These are phyloP conservation scores for Frankliniella fusca DNA, from an alignment of 2,888 invertebrate genomes.

Conservation along the genomic window DNA sequence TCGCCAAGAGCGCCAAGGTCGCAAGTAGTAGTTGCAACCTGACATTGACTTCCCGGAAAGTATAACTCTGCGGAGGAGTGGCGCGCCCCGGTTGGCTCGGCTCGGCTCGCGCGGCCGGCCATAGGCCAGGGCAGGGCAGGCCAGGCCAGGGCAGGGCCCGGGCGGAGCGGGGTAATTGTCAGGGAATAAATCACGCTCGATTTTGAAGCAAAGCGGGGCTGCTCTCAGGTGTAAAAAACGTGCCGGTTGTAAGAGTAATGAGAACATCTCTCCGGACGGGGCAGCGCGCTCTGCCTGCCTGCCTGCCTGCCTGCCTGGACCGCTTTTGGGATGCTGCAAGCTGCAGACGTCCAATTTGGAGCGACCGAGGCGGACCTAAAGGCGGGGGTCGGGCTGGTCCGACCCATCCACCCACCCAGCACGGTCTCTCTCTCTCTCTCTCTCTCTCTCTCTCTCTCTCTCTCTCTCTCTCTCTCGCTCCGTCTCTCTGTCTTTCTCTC, in stretches of 20 bases:
- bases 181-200: slow-evolving; percentile 17
- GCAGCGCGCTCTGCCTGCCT: too few species aligned
- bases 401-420: neutral
- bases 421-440: neutral
- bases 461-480: too few species aligned
- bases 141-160: neutral
- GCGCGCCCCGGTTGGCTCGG: too few species aligned
- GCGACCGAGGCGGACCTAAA: neutral
- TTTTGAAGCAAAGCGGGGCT: neutral
- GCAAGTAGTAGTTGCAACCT: too few species aligned
- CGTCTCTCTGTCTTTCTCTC: too few species aligned
- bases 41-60: too few species aligned
- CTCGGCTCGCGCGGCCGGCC: too few species aligned
- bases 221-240: slow-evolving; percentile 6
- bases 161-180: neutral
- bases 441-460: too few species aligned
- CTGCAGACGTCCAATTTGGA: neutral
- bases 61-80: too few species aligned
- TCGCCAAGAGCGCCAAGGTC: too few species aligned
- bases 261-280: neutral
- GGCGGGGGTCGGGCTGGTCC: neutral
- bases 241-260: slow-evolving; percentile 22
- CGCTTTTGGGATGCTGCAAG: too few species aligned
- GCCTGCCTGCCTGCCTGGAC: too few species aligned
- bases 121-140: neutral